Conservation (phyloP, 2,113 vertebrate species). For the Chelonoidis abingdonii region DNA sequence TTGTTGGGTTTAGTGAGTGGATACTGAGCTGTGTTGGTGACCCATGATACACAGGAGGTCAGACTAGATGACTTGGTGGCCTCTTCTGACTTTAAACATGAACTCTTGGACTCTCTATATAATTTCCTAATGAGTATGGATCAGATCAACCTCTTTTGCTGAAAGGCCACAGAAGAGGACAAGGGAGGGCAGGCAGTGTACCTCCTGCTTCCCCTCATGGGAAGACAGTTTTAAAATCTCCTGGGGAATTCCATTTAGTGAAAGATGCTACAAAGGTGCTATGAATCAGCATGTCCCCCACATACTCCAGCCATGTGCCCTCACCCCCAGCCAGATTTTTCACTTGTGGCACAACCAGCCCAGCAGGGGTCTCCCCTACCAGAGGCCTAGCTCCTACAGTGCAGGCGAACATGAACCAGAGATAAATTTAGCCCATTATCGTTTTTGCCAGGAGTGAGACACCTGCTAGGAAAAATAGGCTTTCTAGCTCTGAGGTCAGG, state of each 20-base stretch:
- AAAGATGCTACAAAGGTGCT: background rate
- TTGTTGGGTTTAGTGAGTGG: background rate
- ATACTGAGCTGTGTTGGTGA: background rate
- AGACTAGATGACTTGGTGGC: background rate
- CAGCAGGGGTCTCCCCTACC: background rate
- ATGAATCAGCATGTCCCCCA: background rate
- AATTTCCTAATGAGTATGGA: background rate
- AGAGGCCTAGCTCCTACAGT: background rate
- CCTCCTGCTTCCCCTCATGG: background rate
- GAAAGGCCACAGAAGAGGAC: background rate
- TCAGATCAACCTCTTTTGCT: background rate
- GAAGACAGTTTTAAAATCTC: background rate
- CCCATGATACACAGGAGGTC: background rate
- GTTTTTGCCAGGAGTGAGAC: background rate
- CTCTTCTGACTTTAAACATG: background rate
- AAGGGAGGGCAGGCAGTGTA: background rate
- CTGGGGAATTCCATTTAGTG: background rate
- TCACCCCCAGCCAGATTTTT: background rate
- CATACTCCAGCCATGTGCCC: background rate
- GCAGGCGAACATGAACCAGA: rapidly evolving
- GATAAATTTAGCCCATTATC: background rate
- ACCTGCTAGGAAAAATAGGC: background rate
- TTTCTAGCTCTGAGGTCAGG: background rate
- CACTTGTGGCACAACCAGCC: no score
- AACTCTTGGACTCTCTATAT: background rate